Conservation (phyloP, 2,113 vertebrate genomes). For the Mesocricetus auratus region DNA sequence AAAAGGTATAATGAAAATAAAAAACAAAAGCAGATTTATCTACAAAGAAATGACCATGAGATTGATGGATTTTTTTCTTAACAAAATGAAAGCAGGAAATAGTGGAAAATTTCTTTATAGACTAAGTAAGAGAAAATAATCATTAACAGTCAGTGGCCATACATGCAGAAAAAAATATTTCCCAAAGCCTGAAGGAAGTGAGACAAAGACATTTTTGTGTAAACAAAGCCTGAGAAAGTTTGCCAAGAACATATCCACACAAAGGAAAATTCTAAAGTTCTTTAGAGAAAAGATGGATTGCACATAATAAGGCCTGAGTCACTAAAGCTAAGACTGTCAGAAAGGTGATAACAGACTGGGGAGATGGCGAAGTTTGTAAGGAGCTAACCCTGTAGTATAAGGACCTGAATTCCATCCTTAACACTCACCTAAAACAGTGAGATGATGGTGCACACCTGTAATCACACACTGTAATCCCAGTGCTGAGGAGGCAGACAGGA, state of each 20-base stretch:
- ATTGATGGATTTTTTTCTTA: constrained; percentile 14
- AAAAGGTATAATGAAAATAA: not conserved
- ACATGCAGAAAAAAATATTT: not conserved
- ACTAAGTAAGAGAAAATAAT: constrained; percentile 3
- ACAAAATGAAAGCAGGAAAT: constrained; percentile 9
- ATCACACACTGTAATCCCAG: not conserved
- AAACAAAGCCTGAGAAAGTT: not conserved
- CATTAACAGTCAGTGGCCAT: not conserved
- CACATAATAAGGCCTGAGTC: not conserved
- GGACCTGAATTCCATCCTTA: not conserved
- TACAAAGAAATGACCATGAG: constrained; percentile 26
- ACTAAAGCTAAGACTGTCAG: not conserved
- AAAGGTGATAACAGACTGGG: not conserved
- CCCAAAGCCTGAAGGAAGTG: not conserved
- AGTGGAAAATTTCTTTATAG: not conserved
- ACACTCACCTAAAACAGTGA: not conserved
- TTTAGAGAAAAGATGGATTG: not conserved
- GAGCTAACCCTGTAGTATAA: not conserved
- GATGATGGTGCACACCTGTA: not conserved
- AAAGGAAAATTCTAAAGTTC: not conserved
- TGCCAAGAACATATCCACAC: not conserved
- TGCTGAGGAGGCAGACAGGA: not conserved
- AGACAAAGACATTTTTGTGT: not conserved
- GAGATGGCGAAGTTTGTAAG: not conserved
- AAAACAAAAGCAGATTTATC: not conserved